A percentile compares a stretch with the other conserved stretches of the same genome.
Evolutionary conservation across 1,140 invertebrate genomes (phyloP).

Genomic region (Macrobrachium rosenbergii): DNA sequence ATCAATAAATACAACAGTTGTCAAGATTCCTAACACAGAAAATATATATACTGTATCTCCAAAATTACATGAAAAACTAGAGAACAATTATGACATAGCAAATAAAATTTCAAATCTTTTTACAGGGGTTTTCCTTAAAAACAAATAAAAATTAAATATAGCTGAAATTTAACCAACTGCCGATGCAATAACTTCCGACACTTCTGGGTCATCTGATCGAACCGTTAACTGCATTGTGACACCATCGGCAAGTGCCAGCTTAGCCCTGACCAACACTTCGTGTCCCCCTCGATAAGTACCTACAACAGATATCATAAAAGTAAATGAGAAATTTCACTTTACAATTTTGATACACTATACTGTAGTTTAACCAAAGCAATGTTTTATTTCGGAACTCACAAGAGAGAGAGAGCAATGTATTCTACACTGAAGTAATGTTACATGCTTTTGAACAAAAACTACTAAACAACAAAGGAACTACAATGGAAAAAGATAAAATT

Average conservation of each 20-base stretch:
- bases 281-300: slow-evolving; percentile 90
- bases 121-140: not conserved
- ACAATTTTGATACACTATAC: not conserved
- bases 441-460: no score
- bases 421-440: no score
- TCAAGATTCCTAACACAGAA: no score
- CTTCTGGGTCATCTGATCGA: slow-evolving; percentile 74
- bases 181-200: slow-evolving; percentile 87
- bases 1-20: no score
- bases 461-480: not conserved
- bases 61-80: no score
- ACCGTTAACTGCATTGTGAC: slow-evolving; percentile 82
- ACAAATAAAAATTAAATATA: slow-evolving; percentile 8
- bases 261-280: slow-evolving; percentile 88
- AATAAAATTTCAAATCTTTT: slow-evolving; percentile 18
- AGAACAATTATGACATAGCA: not conserved
- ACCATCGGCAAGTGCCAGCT: slow-evolving; percentile 83
- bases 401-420: no score
- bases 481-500: not conserved
- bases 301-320: slow-evolving; percentile 60
- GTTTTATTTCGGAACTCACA: no score
- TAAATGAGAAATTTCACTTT: not conserved
- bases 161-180: slow-evolving; percentile 81
- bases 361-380: no score
- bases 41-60: no score